A percentile compares a stretch with the other conserved stretches of the same genome.
These are phyloP conservation scores for pig (Sus scrofa) DNA, from an alignment of 2,113 vertebrate species.

Conservation along the genomic window T2T-Sscrofa CM000819.6:53984501-53985000, in stretches of 20 bases:
- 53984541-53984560: background rate
- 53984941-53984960: background rate
- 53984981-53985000: too few species aligned
- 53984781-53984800: background rate
- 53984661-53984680: background rate
- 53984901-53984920: background rate
- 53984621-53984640: background rate
- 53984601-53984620: background rate
- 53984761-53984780: background rate
- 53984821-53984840: background rate
- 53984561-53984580: background rate
- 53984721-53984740: conserved; percentile 48
- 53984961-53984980: too few species aligned
- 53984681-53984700: background rate
- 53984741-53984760: conserved; percentile 6
- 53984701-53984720: background rate
- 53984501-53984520: background rate
- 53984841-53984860: background rate
- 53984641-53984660: background rate
- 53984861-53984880: background rate
- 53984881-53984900: background rate
- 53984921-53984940: background rate
- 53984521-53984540: too few species aligned
- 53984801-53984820: background rate
- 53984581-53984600: accelerated